Percentiles rank a stretch among this genome's conserved stretches.
Evolutionary conservation across 2,888 invertebrate genomes (phyloP).

Genomic region (Amblyteles armatorius): DNA sequence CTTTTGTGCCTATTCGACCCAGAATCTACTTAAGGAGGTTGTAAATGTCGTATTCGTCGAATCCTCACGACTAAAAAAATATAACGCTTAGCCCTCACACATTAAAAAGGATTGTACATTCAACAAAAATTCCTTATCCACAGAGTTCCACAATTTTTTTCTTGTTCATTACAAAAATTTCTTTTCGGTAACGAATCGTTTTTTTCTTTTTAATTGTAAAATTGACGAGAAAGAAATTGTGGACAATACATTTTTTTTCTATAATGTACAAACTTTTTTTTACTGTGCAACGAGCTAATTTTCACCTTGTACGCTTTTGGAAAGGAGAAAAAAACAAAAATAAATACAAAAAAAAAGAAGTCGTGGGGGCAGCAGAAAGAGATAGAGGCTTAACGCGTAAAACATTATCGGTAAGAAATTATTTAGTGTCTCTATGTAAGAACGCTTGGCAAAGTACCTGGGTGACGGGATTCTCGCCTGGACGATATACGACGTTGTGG

Average conservation of each 20-base stretch:
- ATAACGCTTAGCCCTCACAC: not conserved
- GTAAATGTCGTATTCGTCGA: not conserved
- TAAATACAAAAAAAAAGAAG: slow-evolving; percentile 39
- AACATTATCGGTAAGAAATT: not conserved
- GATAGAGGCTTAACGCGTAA: slow-evolving; percentile 1
- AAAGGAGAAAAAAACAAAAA: slow-evolving; percentile 1
- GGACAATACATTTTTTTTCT: not conserved
- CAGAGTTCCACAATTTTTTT: not conserved
- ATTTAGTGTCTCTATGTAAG: slow-evolving; percentile 19
- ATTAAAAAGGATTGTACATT: not conserved
- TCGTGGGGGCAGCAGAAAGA: not conserved
- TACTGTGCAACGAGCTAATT: not conserved
- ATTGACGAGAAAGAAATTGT: not conserved
- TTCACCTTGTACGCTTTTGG: not conserved
- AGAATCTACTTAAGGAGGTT: not conserved
- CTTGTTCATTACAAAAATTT: not conserved
- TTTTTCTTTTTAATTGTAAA: not conserved
- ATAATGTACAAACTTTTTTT: not conserved
- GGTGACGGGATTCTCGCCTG: slow-evolving; percentile 95
- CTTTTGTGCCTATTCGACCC: not conserved
- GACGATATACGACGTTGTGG: slow-evolving; percentile 95
- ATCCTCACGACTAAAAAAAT: not conserved
- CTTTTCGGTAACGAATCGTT: not conserved
- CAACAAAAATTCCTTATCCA: not conserved
- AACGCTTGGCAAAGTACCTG: slow-evolving; percentile 87